Base-by-base conservation (phyloP, 2,888 invertebrate species). In the Erannis defoliaria region DNA sequence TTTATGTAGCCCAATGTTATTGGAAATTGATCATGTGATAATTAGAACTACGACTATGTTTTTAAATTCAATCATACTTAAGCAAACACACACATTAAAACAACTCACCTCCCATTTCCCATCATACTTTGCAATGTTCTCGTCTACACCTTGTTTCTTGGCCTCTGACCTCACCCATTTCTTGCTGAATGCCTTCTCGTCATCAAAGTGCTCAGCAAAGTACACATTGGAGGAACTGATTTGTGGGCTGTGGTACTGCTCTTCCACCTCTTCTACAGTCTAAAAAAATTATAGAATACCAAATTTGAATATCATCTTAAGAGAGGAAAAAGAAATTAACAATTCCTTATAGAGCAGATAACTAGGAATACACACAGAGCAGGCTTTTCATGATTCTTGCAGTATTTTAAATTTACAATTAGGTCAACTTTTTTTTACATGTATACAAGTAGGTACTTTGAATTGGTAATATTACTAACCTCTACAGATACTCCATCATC, bases 91-190 rank as follows among this genome's bases (percentile, higher is more conserved):
- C 31, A 58, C 12, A 33, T 9, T 29, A 35, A 45, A 23, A 3
- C 37, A 42, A 59, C 77, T 80, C 67, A 93, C 93, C 81, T 90
- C 89, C 96, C 96, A 96, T 72, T 93, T 93, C 79, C 99, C 99
- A 90, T 99, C 98, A 88, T 99, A 99, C 91, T 99, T 98, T 10
- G 98, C 97, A 62, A 99, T 97, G 54, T 96, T 96, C 65, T 98
- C 98, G 72, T 98, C 97, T 0, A 93, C 95, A 53, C 95, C 95
- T 70, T 98, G 97, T 85, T 99, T 99, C 84, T 97, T 98, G 0
- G 99, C 98, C 81, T 97, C 94, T 0, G 99, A 99, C 70, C 95
- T 94, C 0, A 97, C 92, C 99, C 99, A 99, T 50, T 94, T 94
- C 75, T 95, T 95, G 49, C 95, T 94, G 73, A 98, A 97, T 14